Evolutionary conservation across 2,113 vertebrate genomes (phyloP).

Genomic region (Anser brachyrhynchus): DNA sequence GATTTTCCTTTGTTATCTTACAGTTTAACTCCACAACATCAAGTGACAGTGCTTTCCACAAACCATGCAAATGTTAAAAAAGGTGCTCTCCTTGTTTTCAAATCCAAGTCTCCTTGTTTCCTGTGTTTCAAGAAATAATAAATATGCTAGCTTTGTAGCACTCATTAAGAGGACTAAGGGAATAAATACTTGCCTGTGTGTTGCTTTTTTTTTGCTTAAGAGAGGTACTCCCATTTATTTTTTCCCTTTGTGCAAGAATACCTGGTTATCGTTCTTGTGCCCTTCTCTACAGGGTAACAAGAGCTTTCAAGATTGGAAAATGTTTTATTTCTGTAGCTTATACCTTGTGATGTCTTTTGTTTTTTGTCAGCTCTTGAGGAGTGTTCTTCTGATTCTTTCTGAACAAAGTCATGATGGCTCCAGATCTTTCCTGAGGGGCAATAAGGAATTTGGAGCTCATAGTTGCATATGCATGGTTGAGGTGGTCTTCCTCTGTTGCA

Average conservation of each 20-base stretch:
- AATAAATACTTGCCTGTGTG: background rate
- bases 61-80: background rate
- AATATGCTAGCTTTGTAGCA: background rate
- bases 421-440: background rate
- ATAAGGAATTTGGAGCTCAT: background rate
- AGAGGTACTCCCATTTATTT: accelerated
- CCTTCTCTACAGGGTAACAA: background rate
- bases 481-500: background rate
- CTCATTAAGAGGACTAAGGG: background rate
- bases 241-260: background rate
- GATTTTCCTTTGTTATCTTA: background rate
- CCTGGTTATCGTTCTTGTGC: background rate
- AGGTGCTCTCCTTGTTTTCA: background rate
- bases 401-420: background rate
- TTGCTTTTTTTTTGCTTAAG: background rate
- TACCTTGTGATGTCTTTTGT: background rate
- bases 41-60: background rate
- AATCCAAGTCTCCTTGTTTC: background rate
- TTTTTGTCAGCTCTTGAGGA: background rate
- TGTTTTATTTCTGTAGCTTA: background rate
- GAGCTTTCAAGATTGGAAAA: background rate
- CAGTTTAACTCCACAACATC: background rate
- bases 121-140: background rate
- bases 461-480: background rate
- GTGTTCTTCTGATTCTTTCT: background rate